Evolutionary conservation across 1,140 invertebrate species (phyloP), one percentile per base, ranked within the genome.

Genomic region (Onthophagus taurus): DNA sequence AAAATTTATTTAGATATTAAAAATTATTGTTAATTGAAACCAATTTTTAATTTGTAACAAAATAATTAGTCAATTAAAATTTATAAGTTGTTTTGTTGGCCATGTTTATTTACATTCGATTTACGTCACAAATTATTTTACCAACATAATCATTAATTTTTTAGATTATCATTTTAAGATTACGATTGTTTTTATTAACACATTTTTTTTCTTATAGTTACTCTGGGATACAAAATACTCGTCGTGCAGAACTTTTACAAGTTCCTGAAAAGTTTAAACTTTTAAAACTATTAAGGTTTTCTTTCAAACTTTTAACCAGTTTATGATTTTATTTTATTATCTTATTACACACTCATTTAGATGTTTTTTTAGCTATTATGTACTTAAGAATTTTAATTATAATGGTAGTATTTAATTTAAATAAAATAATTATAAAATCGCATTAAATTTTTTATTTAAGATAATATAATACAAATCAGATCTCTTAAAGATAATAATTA

Each of bases 201-300:
- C 9, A 17, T 47, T 45, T 17, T 47, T 51, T 54, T 36, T 47
- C 6, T 56, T 54, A 44, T 42, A 54, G 54, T 56, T 6, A 50
- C 53, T 21, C 49, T 44, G 14, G 18, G 26, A 6, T 56, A 53
- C 43, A 47, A 54, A 21, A 44, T 54, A 8, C 20, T 54, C 1
- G 45, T 42, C 11, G 52, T 56, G 3, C 42, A 50, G 20, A 56
- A 44, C 39, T 54, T 52, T 33, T 52, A 47, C 35, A 51, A 52
- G 26, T 48, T 50, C 31, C 31, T 54, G 33, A 52, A 52, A 42
- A 50, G 50, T 21, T 31, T 56, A 0, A 56, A 56, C 16, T 56
- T 56, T 45, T 56, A 51, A 46, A 12, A 33, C 8, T 13, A 8
- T 13, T 14, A 34, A 18, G n/a, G 7, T 26, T 7, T 7, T 7